Conservation (phyloP, 2,113 vertebrate genomes). For the Columba livia region DNA sequence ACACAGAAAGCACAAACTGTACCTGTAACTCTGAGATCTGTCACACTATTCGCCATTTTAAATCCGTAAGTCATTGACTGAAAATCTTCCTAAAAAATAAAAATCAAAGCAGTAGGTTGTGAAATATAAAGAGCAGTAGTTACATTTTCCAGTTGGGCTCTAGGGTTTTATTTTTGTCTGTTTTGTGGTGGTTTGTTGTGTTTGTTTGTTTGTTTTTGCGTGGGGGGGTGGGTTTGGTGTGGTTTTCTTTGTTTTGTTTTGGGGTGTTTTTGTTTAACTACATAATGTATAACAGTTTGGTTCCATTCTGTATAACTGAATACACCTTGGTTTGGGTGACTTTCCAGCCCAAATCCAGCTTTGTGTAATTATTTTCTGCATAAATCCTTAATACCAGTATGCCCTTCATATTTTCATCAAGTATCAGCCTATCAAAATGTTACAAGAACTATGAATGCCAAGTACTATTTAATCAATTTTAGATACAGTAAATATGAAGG, state of each 20-base stretch:
- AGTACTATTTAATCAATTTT: background rate
- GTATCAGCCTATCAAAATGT: background rate
- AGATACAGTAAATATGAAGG: background rate
- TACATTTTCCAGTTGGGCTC: background rate
- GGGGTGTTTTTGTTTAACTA: background rate
- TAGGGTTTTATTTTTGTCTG: background rate
- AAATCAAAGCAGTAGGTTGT: background rate
- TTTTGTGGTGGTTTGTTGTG: background rate
- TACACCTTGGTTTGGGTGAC: background rate
- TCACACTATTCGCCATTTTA: slow-evolving; percentile 98
- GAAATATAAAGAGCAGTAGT: background rate
- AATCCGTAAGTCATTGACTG: slow-evolving; percentile 99
- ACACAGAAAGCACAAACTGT: slow-evolving; percentile 5
- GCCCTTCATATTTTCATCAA: background rate
- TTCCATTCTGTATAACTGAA: background rate
- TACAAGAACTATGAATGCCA: background rate
- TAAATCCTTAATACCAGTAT: background rate
- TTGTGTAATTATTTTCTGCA: background rate
- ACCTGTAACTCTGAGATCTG: slow-evolving; percentile 98
- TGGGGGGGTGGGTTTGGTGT: no score
- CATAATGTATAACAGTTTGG: background rate
- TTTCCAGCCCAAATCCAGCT: background rate
- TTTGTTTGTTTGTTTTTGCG: no score
- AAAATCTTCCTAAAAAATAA: slow-evolving; percentile 90
- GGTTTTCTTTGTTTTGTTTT: background rate